These are phyloP conservation scores for Oncorhynchus masou DNA, from an alignment of 2,113 vertebrate species.

Conservation along the genomic window DNA sequence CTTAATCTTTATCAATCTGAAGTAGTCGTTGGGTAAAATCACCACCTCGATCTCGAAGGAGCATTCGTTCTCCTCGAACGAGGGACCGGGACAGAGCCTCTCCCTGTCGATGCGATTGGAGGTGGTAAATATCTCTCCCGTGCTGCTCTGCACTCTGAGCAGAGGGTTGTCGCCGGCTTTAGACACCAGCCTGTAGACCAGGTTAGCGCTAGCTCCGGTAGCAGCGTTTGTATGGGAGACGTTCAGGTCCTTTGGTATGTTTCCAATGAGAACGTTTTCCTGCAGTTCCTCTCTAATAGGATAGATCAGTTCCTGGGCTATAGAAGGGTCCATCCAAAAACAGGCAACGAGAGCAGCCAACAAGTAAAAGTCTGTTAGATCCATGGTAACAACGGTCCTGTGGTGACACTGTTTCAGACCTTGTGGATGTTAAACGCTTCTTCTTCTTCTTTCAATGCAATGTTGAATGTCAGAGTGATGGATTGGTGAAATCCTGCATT, in stretches of 20 bases:
- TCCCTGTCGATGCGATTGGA: slow-evolving; percentile 96
- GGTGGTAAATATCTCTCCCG: slow-evolving; percentile 96
- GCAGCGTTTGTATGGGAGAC: slow-evolving; percentile 95
- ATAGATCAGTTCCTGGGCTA: slow-evolving; percentile 99
- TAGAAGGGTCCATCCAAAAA: slow-evolving; percentile 93
- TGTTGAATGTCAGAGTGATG: slow-evolving; percentile 73
- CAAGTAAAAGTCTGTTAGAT: slow-evolving; percentile 99
- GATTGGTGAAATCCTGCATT: slow-evolving; percentile 82
- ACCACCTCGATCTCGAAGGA: slow-evolving; percentile 99
- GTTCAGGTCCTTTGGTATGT: slow-evolving; percentile 99
- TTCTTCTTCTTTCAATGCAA: slow-evolving; percentile 73
- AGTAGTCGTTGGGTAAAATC: slow-evolving; percentile 98
- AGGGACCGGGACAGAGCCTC: slow-evolving; percentile 92
- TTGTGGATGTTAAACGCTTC: slow-evolving; percentile 36
- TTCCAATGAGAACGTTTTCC: slow-evolving; percentile 98
- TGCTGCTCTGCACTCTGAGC: slow-evolving; percentile 94
- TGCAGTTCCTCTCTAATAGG: slow-evolving; percentile 98
- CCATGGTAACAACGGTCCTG: slow-evolving; percentile 87
- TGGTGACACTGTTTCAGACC: slow-evolving; percentile 60
- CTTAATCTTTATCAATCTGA: slow-evolving; percentile 98
- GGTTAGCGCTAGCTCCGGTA: slow-evolving; percentile 90
- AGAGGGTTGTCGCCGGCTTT: slow-evolving; percentile 96
- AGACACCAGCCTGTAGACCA: slow-evolving; percentile 97
- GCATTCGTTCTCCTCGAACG: slow-evolving; percentile 92
- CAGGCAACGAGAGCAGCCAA: slow-evolving; percentile 92